Evolutionary conservation across 2,113 vertebrate species (phyloP), one percentile per base, ranked within the genome.

Genomic region (Sminthopsis crassicaudata): DNA sequence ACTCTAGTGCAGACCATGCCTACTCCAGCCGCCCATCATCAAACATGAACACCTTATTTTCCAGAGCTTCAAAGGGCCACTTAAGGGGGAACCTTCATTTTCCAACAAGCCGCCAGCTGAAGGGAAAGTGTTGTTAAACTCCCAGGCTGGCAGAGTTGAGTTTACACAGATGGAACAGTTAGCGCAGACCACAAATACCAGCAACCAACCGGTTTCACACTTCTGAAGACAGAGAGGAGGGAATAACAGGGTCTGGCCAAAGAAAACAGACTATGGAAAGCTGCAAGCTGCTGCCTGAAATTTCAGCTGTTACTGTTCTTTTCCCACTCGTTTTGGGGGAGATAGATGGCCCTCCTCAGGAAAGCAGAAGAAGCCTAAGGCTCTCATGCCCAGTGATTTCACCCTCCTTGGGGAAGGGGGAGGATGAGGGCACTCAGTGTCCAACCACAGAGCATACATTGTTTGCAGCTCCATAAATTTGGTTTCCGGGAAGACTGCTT

Each of bases 111-210:
- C 97, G 94, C 95, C 97, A 96, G 97, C 97, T 97, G 97, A 98
- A 98, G 98, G 97, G 98, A 98, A 97, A 98, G 98, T 96, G 96
- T 98, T 98, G 97, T 98, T 98, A 93, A 97, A 97, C 97, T 96
- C 97, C 97, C 97, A 92, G 94, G 97, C 95, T 98, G 98, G 98
- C 98, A 98, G 95, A 96, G 92, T 0, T 48, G 97, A 99, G 98
- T 99, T 99, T 99, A 98, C 98, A 99, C 98, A 99, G 98, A 99
- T 99, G 98, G 99, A 99, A 98, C 98, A 98, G 98, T 98, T 98
- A 99, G 98, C 91, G 51, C 97, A 98, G 98, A 98, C 98, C 98
- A 95, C 99, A 99, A 99, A 99, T 98, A 98, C 98, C 98, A 98
- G 98, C 98, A 22, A 98, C 98, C 98, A 98, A 98, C 98, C 98